Conservation (phyloP, 1,140 invertebrate species). For the Trichoplusia ni region DNA sequence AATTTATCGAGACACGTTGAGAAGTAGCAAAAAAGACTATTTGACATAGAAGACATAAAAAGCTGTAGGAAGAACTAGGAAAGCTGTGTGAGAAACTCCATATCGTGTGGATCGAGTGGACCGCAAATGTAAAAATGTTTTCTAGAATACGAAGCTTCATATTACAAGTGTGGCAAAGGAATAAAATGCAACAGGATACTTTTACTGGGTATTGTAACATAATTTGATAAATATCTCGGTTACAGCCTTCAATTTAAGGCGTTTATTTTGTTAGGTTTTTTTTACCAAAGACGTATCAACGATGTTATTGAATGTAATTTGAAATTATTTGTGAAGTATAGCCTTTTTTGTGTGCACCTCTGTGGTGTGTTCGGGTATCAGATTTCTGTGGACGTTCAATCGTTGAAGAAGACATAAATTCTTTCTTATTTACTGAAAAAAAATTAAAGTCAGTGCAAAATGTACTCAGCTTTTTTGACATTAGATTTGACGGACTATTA, state of each 20-base stretch:
- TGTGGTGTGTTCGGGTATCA: too few relatives aligned
- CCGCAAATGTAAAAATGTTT: neutral
- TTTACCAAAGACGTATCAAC: conserved; percentile 5
- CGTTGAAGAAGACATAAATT: too few relatives aligned
- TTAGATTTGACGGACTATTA: too few relatives aligned
- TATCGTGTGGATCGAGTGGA: neutral
- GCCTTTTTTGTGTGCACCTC: neutral
- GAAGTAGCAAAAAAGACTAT: too few relatives aligned
- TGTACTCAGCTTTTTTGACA: too few relatives aligned
- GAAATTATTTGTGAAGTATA: neutral
- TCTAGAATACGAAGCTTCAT: neutral
- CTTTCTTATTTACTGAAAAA: too few relatives aligned
- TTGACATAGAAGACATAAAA: too few relatives aligned
- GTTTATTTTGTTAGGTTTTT: conserved; percentile 14
- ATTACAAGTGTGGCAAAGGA: conserved; percentile 1
- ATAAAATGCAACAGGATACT: conserved; percentile 5
- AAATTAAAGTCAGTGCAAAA: too few relatives aligned
- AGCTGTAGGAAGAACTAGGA: too few relatives aligned
- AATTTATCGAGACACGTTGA: too few relatives aligned
- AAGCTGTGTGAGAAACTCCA: neutral
- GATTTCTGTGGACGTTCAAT: too few relatives aligned
- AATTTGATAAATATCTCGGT: conserved; percentile 29
- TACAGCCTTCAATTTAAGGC: conserved; percentile 24
- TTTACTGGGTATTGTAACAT: conserved; percentile 20
- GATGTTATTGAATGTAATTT: neutral